Evolutionary conservation across 2,797 vertebrate species (phyloP).

Genomic region (Tenualosa ilisha): DNA sequence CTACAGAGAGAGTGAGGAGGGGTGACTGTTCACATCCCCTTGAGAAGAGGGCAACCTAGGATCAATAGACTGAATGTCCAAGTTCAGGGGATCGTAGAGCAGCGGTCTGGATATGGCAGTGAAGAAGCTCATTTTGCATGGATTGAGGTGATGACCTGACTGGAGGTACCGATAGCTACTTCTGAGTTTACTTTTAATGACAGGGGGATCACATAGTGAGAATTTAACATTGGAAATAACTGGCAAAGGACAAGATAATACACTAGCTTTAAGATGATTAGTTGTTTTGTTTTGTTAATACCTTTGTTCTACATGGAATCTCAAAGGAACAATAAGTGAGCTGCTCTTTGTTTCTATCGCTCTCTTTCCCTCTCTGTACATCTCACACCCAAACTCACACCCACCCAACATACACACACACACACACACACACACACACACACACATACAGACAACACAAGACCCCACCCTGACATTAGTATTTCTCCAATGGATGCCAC

Average conservation of each 20-base stretch:
- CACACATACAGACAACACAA: conserved; percentile 44
- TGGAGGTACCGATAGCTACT: conserved; percentile 38
- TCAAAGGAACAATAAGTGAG: background rate
- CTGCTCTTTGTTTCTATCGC: background rate
- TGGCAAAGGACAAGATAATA: conserved; percentile 34
- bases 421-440: background rate
- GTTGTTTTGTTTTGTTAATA: conserved; percentile 42
- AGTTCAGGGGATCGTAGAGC: background rate
- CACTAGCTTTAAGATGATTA: conserved; percentile 79
- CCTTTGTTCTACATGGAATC: background rate
- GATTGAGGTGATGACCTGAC: conserved; percentile 4
- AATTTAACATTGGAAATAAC: conserved; percentile 49
- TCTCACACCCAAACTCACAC: background rate
- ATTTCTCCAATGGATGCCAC: conserved; percentile 42
- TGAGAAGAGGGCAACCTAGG: background rate
- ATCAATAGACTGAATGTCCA: background rate
- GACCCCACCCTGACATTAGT: conserved; percentile 33
- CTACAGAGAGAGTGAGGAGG: background rate
- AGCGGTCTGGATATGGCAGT: conserved; percentile 1
- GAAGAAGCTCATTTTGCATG: background rate
- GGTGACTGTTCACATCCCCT: background rate
- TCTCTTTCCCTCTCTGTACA: background rate
- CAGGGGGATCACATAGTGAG: conserved; percentile 53
- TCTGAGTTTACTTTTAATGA: conserved; percentile 25
- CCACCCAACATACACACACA: background rate